phyloP scores from a whole-genome alignment of 2,888 invertebrate species.

The Spilosoma lubricipeda region DNA sequence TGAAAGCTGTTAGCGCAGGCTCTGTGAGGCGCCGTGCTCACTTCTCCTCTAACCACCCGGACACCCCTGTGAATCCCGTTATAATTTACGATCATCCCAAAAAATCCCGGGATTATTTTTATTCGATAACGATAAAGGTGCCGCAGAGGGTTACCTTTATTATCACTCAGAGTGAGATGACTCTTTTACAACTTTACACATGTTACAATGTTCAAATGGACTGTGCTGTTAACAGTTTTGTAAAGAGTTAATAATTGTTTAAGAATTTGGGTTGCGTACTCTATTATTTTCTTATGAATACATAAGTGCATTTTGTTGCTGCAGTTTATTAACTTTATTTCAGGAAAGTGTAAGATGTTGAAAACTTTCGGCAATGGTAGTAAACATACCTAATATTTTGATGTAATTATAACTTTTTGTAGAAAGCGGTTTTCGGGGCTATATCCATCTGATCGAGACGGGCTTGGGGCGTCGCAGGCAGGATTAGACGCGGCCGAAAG shows the following conservation, averaged over 20 bases:
- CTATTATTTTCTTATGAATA: neutral
- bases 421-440: constrained; percentile 29
- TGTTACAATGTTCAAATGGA: constrained; percentile 66
- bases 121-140: constrained; percentile 86
- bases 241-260: constrained; percentile 25
- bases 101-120: constrained; percentile 85
- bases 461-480: constrained; percentile 51
- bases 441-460: constrained; percentile 61
- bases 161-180: constrained; percentile 81
- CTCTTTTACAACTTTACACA: constrained; percentile 82
- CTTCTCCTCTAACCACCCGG: constrained; percentile 65
- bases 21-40: constrained; percentile 49
- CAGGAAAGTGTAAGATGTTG: neutral
- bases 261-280: constrained; percentile 3
- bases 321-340: neutral
- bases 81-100: constrained; percentile 86
- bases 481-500: constrained; percentile 82
- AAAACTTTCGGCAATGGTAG: neutral
- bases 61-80: constrained; percentile 76
- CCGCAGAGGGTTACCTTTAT: constrained; percentile 84
- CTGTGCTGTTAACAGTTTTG: constrained; percentile 51
- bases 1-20: constrained; percentile 53
- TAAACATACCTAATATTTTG: constrained; percentile 17
- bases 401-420: constrained; percentile 27
- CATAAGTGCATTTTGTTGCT: neutral